A percentile compares a stretch with the other conserved stretches of the same genome.
Evolutionary conservation across 30 jellyfish, hydroid and myxozoan species (phyloP).

Genomic region (Aurelia aurita): DNA sequence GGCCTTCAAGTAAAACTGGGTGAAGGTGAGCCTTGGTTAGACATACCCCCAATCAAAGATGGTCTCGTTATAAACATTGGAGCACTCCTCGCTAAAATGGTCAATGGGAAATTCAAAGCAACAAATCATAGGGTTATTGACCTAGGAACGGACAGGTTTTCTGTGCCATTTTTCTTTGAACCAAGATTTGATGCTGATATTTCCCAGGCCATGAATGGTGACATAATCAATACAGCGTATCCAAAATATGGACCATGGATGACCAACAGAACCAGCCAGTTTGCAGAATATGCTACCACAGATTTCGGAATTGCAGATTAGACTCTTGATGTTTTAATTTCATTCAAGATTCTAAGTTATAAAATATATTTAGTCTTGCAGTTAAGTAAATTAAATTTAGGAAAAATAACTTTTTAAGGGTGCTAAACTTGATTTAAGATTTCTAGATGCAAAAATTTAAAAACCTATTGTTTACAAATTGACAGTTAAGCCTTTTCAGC

Average conservation of each 20-base stretch:
- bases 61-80: constrained; percentile 73
- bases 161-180: constrained; percentile 85
- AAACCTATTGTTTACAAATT: too few relatives aligned
- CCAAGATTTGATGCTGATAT: constrained; percentile 82
- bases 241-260: constrained; percentile 88
- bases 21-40: constrained; percentile 72
- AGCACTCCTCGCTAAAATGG: constrained; percentile 51
- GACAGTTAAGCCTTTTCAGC: too few relatives aligned
- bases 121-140: constrained; percentile 90
- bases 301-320: constrained; percentile 88
- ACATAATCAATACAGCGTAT: constrained; percentile 24
- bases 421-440: too few relatives aligned
- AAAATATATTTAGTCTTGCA: too few relatives aligned
- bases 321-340: neutral
- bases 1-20: constrained; percentile 81
- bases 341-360: too few relatives aligned
- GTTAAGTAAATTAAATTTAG: too few relatives aligned
- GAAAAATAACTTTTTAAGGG: too few relatives aligned
- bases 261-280: constrained; percentile 88
- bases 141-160: constrained; percentile 71
- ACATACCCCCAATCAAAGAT: constrained; percentile 66
- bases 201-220: constrained; percentile 75
- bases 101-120: constrained; percentile 56
- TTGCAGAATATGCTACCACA: constrained; percentile 84
- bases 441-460: too few relatives aligned